phyloP scores from a whole-genome alignment of 2,113 vertebrate species.

The Thunnus maccoyii region DNA sequence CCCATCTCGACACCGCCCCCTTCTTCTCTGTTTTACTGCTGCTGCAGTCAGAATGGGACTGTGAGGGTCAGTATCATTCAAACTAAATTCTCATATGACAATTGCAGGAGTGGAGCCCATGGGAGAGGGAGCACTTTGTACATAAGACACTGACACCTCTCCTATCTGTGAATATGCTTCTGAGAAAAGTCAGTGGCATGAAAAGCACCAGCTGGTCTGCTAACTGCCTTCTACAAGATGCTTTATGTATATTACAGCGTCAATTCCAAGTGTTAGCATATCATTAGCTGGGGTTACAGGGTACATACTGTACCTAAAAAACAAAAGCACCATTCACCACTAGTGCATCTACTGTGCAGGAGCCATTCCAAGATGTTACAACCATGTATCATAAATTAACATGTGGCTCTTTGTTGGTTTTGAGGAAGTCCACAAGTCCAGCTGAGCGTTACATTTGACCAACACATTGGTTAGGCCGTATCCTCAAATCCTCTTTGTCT shows the following conservation, averaged over 20 bases:
- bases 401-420: neutral
- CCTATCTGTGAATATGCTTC: slow-evolving; percentile 9
- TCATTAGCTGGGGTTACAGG: neutral
- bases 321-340: too few species aligned
- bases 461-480: neutral
- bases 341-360: too few species aligned
- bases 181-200: neutral
- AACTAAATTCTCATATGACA: slow-evolving; percentile 37
- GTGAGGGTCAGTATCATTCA: slow-evolving; percentile 42
- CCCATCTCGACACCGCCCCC: slow-evolving; percentile 15
- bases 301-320: too few species aligned
- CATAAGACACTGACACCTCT: slow-evolving; percentile 35
- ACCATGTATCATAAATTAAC: too few species aligned
- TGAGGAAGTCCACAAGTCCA: neutral
- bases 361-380: neutral
- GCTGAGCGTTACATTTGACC: neutral
- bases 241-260: slow-evolving; percentile 7
- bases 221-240: slow-evolving; percentile 1
- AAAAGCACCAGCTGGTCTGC: neutral
- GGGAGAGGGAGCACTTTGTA: slow-evolving; percentile 37
- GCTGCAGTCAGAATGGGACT: slow-evolving; percentile 17
- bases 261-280: neutral
- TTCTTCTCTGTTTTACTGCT: slow-evolving; percentile 21
- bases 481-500: neutral
- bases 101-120: slow-evolving; percentile 23